Evolutionary conservation across 2,113 vertebrate genomes (phyloP).

Genomic region (Forbesichthys agassizii): DNA sequence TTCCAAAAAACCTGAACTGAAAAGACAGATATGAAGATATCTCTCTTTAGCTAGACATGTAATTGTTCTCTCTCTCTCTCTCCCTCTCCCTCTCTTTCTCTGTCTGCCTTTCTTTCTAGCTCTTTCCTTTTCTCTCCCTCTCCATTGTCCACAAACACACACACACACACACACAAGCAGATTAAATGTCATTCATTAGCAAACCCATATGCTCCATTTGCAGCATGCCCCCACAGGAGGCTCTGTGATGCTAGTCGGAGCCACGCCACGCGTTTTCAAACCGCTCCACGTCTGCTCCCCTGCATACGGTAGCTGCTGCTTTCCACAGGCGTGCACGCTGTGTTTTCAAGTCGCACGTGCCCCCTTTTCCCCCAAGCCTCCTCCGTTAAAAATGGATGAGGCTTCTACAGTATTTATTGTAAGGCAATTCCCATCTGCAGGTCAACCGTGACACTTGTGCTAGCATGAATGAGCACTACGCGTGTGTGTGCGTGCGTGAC

Average conservation of each 20-base stretch:
- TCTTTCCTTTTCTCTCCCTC: neutral
- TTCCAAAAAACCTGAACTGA: neutral
- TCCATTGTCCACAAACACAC: neutral
- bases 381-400: conserved; percentile 60
- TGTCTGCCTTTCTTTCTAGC: too few relatives aligned
- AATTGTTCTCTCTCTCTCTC: neutral
- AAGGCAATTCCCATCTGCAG: conserved; percentile 15
- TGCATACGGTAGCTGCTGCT: neutral
- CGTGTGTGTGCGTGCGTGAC: too few relatives aligned
- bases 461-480: too few relatives aligned
- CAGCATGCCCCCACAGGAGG: conserved; percentile 19
- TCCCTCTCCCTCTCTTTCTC: too few relatives aligned
- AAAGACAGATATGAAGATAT: neutral
- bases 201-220: conserved; percentile 23
- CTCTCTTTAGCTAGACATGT: neutral
- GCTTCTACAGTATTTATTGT: too few relatives aligned
- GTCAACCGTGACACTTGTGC: conserved; percentile 12
- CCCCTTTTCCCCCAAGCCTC: neutral
- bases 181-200: conserved; percentile 34
- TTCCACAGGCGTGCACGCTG: conserved; percentile 4
- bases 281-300: conserved; percentile 4
- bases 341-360: conserved; percentile 28
- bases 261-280: neutral
- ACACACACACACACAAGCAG: conserved; percentile 27
- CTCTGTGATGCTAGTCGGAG: conserved; percentile 20